Evolutionary conservation across 1,140 invertebrate genomes (phyloP).

Genomic region (Drosophila melanica): DNA sequence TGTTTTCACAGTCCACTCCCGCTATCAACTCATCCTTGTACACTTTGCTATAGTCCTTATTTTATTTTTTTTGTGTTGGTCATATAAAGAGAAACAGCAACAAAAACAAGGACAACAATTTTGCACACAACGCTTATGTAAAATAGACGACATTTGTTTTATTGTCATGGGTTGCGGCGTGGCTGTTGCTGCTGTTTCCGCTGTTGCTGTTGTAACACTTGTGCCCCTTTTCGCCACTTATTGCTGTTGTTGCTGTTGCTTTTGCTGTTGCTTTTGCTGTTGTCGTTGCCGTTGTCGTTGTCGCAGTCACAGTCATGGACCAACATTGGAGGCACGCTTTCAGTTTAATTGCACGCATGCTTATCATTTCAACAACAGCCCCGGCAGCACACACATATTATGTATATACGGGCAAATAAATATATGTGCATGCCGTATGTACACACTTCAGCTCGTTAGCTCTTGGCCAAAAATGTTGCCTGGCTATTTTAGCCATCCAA

Average conservation of each 20-base stretch:
- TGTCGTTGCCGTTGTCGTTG: slow-evolving; percentile 20
- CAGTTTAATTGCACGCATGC: slow-evolving; percentile 82
- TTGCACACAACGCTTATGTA: slow-evolving; percentile 78
- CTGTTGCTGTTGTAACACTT: slow-evolving; percentile 12
- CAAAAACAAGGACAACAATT: slow-evolving; percentile 62
- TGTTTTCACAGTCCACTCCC: slow-evolving; percentile 1
- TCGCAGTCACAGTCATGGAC: slow-evolving; percentile 47
- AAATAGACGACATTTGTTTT: slow-evolving; percentile 80
- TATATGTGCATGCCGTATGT: slow-evolving; percentile 12
- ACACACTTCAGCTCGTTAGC: slow-evolving; percentile 62
- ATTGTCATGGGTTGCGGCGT: slow-evolving; percentile 65
- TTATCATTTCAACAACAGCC: slow-evolving; percentile 78
- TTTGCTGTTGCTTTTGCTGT: slow-evolving; percentile 15
- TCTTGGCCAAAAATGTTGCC: slow-evolving; percentile 56
- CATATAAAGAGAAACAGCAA: slow-evolving; percentile 45
- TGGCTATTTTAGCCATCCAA: slow-evolving; percentile 62
- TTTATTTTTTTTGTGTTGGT: slow-evolving; percentile 63
- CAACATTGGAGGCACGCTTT: slow-evolving; percentile 70
- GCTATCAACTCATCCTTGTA: too few species aligned
- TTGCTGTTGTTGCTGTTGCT: slow-evolving; percentile 7
- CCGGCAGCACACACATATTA: slow-evolving; percentile 9
- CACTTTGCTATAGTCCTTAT: slow-evolving; percentile 38
- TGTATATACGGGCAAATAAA: background rate
- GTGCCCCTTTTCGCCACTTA: background rate
- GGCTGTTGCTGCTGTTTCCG: slow-evolving; percentile 3